Evolutionary conservation across 1,140 invertebrate genomes (phyloP).

Genomic region (Zaprionus taronus): DNA sequence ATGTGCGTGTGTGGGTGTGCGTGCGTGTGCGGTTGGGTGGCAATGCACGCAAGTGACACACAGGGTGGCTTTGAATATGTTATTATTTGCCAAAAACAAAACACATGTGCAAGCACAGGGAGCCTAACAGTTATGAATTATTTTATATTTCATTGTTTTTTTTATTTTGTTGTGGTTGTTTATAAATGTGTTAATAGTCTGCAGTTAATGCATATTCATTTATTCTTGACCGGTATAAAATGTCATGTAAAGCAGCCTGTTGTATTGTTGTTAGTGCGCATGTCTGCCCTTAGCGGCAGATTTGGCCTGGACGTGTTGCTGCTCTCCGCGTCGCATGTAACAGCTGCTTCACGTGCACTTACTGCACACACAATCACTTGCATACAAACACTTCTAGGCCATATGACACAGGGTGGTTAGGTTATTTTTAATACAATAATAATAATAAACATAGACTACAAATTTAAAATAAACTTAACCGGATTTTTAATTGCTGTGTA

Average conservation of each 20-base stretch:
- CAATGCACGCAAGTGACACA: slow-evolving; percentile 39
- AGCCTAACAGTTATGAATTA: background rate
- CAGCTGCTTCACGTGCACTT: slow-evolving; percentile 15
- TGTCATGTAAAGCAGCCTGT: slow-evolving; percentile 47
- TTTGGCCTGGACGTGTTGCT: slow-evolving; percentile 17
- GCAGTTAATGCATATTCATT: slow-evolving; percentile 8
- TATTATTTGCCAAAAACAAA: slow-evolving; percentile 8
- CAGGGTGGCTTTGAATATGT: slow-evolving; percentile 33
- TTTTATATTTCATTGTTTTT: background rate
- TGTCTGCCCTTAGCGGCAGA: slow-evolving; percentile 58
- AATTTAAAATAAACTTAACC: background rate
- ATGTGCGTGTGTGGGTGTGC: slow-evolving; percentile 3
- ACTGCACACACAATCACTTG: background rate
- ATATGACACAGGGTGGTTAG: slow-evolving; percentile 21
- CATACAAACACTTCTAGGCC: slow-evolving; percentile 4
- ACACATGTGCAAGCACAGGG: background rate
- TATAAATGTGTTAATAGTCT: background rate
- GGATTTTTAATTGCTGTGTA: background rate
- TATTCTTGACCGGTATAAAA: slow-evolving; percentile 33
- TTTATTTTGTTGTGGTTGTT: background rate
- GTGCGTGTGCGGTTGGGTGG: slow-evolving; percentile 26
- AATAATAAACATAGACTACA: background rate
- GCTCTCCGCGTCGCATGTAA: slow-evolving; percentile 16
- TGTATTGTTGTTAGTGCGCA: slow-evolving; percentile 42
- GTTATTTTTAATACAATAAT: background rate